Percentiles rank a stretch among this genome's conserved stretches.
Conservation (phyloP, 1,140 invertebrate species). For the Oncopodura yosiiana region DNA sequence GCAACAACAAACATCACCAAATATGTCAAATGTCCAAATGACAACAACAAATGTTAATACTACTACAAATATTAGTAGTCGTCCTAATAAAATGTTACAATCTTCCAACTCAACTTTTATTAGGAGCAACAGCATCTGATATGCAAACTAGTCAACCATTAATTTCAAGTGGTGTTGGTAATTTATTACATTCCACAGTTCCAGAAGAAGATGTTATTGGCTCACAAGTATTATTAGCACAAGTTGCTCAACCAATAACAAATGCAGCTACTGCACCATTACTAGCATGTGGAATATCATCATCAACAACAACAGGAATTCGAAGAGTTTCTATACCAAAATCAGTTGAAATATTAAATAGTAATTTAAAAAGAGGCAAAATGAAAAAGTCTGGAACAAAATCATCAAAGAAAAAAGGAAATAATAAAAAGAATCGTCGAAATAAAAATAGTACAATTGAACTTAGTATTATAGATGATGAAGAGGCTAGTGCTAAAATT, state of each 20-base stretch:
- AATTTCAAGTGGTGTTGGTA: background rate
- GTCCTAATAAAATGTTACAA: background rate
- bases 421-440: conserved; percentile 5
- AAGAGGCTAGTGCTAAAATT: conserved; percentile 32
- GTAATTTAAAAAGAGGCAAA: background rate
- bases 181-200: conserved; percentile 5
- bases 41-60: background rate
- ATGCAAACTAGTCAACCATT: background rate
- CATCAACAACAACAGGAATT: conserved; percentile 1
- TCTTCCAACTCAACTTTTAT: background rate
- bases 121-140: background rate
- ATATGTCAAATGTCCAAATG: background rate
- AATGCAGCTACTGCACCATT: background rate
- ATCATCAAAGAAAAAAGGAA: background rate
- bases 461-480: conserved; percentile 26
- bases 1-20: background rate
- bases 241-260: conserved; percentile 4
- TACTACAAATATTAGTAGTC: background rate
- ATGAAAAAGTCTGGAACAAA: too few species aligned
- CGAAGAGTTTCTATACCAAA: too few species aligned
- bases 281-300: too few species aligned
- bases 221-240: background rate
- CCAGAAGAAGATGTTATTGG: conserved; percentile 10
- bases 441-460: background rate
- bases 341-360: too few species aligned